Conservation (phyloP, 2,113 vertebrate genomes). For the Notarius quadriscutis region DNA sequence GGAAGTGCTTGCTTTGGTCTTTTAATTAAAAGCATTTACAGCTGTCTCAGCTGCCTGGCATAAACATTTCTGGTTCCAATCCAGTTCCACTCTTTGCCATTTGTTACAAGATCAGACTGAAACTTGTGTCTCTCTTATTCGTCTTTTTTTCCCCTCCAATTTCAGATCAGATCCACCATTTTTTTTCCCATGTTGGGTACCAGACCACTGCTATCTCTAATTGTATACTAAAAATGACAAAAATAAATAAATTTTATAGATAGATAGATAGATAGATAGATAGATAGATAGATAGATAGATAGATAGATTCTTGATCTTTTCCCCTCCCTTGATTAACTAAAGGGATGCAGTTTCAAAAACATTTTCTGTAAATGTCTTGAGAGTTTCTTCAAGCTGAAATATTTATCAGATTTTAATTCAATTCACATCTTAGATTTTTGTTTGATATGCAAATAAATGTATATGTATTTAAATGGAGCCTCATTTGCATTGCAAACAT, state of each 20-base stretch:
- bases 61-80: not conserved
- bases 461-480: not conserved
- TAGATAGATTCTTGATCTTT: not conserved
- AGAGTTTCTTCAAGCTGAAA: not conserved
- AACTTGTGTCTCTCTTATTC: not conserved
- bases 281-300: not conserved
- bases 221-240: too few relatives aligned
- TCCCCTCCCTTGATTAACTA: not conserved
- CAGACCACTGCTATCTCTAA: too few relatives aligned
- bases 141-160: too few relatives aligned
- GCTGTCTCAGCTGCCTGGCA: not conserved
- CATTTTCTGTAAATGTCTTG: not conserved
- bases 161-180: too few relatives aligned
- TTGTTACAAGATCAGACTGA: not conserved
- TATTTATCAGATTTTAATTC: not conserved
- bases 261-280: not conserved
- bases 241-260: not conserved
- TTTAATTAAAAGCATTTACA: too few relatives aligned
- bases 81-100: not conserved
- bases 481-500: not conserved
- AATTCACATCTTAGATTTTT: not conserved
- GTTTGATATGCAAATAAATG: not conserved
- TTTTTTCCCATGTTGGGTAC: too few relatives aligned
- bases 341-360: not conserved
- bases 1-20: not conserved